Base-by-base conservation (phyloP, 2,113 vertebrate species). In the Leucoraja erinaceus region DNA sequence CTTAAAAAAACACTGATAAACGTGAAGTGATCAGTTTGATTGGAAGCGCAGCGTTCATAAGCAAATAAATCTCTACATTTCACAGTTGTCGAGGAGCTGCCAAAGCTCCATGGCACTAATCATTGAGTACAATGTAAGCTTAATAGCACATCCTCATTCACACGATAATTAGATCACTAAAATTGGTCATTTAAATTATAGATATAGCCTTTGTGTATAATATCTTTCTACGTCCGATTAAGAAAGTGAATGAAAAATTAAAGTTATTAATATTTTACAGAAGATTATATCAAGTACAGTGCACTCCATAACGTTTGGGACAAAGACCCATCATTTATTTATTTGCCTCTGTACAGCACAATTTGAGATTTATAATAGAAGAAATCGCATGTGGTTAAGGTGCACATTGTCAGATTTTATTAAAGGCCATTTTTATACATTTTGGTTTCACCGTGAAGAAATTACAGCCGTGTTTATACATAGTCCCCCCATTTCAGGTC, bases 151-250 rank as follows among this genome's bases (percentile, higher is more conserved):
- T 31, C 28, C 20, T 31, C 61, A 86, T 59, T 88, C 61, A 88
- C 83, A 88, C 59, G 5, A 63, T 63, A 66, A 88, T 88, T 88
- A 88, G 63, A 28, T 16, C n/a, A 31, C 83, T 88, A 88, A 88
- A 88, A 88, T 88, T 88, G 83, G 59, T 88, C 56, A 88, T 88
- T 88, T 88, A 88, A 88, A 88, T 88, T 88, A 88, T 61, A 88
- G 5, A 63, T 88, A 63, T 88, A 88, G 83, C 25, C 83, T 63
- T 14, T 88, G 59, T 5, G 59, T 61, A 31, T 18, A 88, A 88
- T n/a, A 88, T 28, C 61, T 28, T 63, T 61, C 81, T 86, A 14
- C 54, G 38, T 66, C 28, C 31, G 83, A 88, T 88, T 88, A 88
- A 88, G 59, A 88, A 14, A 18, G 59, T 63, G 59, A 88, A 61